Conservation (phyloP, 2,113 vertebrate species). For the Melanerpes aurifrons region DNA sequence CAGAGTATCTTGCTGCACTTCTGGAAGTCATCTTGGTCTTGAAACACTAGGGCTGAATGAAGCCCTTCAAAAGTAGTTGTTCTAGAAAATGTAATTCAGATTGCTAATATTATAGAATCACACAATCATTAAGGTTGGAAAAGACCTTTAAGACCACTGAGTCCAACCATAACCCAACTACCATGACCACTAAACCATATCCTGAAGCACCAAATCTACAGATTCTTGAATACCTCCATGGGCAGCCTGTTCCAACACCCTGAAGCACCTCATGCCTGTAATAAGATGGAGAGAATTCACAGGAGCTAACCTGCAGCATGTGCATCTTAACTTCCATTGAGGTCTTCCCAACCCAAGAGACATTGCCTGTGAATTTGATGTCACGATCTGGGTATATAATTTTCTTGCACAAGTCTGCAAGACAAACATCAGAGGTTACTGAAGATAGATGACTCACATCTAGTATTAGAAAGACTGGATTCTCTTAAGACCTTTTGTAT, state of each 20-base stretch:
- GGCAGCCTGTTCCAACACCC: too few species aligned
- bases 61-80: neutral
- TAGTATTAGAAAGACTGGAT: neutral
- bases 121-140: too few species aligned
- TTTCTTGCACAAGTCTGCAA: constrained; percentile 88
- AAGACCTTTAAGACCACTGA: too few species aligned
- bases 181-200: too few species aligned
- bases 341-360: constrained; percentile 94
- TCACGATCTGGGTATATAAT: constrained; percentile 90
- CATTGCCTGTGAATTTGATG: constrained; percentile 94
- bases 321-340: constrained; percentile 98
- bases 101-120: neutral
- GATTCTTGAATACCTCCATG: too few species aligned
- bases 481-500: neutral
- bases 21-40: neutral
- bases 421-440: neutral
- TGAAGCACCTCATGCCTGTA: neutral
- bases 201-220: too few species aligned
- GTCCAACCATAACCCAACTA: too few species aligned
- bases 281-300: neutral
- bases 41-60: neutral
- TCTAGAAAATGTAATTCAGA: neutral
- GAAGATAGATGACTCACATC: neutral
- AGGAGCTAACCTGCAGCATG: constrained; percentile 88
- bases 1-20: neutral